Evolutionary conservation across 2,113 vertebrate genomes (phyloP).

Genomic region (Choloepus hoffmanni): DNA sequence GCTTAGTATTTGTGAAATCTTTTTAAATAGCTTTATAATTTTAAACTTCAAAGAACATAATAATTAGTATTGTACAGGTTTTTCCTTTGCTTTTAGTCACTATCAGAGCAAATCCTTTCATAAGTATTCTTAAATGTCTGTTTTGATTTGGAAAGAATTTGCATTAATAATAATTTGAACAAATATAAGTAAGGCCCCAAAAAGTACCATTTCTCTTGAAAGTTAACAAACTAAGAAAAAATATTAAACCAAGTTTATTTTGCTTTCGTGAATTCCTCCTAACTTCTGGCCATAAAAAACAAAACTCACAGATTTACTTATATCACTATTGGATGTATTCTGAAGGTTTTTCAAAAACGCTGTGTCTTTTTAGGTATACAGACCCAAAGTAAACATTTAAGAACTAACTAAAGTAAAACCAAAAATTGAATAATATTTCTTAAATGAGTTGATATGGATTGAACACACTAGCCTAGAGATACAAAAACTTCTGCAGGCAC

Average conservation of each 20-base stretch:
- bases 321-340: neutral
- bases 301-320: constrained; percentile 14
- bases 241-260: neutral
- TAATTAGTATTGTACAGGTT: neutral
- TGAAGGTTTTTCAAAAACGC: neutral
- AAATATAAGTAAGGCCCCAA: neutral
- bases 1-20: constrained; percentile 21
- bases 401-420: neutral
- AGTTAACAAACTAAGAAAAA: neutral
- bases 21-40: constrained; percentile 15
- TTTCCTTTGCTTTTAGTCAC: neutral
- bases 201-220: neutral
- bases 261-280: neutral
- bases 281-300: neutral
- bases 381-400: neutral
- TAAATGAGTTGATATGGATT: neutral
- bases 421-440: neutral
- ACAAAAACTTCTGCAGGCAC: neutral
- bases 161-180: neutral
- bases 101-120: neutral
- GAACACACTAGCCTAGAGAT: neutral
- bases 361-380: neutral
- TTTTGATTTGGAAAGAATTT: constrained; percentile 13
- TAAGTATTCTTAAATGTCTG: neutral
- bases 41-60: constrained; percentile 43